Percentiles rank a stretch among this genome's conserved stretches.
Evolutionary conservation across 2,888 invertebrate species (phyloP).

Genomic region (Tinea trinotella): DNA sequence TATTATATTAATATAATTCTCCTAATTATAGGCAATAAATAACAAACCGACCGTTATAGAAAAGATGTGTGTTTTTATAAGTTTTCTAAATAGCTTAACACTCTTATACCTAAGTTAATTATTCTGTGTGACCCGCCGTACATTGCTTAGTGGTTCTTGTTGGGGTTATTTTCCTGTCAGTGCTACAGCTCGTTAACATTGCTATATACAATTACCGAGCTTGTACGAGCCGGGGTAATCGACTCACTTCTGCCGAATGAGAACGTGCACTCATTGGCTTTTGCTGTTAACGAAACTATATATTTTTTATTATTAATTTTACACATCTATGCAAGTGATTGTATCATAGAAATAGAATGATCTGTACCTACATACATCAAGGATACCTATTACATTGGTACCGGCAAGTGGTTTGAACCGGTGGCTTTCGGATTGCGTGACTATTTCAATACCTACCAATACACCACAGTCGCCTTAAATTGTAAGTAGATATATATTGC

Average conservation of each 20-base stretch:
- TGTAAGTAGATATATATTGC: too few relatives aligned
- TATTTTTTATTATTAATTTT: neutral
- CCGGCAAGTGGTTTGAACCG: too few relatives aligned
- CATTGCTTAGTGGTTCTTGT: conserved; percentile 18
- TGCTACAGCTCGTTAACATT: conserved; percentile 22
- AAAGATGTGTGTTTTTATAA: neutral
- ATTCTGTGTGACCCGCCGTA: conserved; percentile 1
- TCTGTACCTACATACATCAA: too few relatives aligned
- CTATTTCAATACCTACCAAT: too few relatives aligned
- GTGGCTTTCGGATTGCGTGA: too few relatives aligned
- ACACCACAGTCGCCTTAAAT: too few relatives aligned
- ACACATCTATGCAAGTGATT: too few relatives aligned
- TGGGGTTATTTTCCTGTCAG: conserved; percentile 22
- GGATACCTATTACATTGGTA: too few relatives aligned
- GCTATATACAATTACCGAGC: conserved; percentile 23
- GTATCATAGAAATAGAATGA: too few relatives aligned
- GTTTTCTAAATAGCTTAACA: neutral
- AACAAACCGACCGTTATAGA: neutral
- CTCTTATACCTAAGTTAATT: neutral
- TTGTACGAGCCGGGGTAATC: conserved; percentile 7
- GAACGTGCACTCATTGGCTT: neutral
- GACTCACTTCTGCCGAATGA: neutral
- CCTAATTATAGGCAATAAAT: too few relatives aligned
- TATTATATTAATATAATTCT: too few relatives aligned
- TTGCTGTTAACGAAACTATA: neutral